A percentile compares a stretch with the other conserved stretches of the same genome.
These are phyloP conservation scores for Cydia splendana DNA, from an alignment of 1,140 invertebrate genomes.

Conservation along the genomic window DNA sequence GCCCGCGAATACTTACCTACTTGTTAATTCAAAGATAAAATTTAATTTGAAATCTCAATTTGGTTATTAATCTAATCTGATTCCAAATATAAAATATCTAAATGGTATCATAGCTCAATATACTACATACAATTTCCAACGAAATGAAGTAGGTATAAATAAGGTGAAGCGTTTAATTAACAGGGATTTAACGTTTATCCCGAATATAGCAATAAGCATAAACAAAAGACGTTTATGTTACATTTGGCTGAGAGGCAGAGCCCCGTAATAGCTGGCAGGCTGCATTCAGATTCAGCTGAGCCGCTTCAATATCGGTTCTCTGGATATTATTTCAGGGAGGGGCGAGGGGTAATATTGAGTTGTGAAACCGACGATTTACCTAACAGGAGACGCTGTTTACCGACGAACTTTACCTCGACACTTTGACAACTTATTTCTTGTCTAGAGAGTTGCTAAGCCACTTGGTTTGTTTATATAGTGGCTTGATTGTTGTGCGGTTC, in stretches of 20 bases:
- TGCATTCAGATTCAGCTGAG: constrained; percentile 67
- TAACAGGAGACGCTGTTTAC: constrained; percentile 71
- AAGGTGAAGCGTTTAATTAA: constrained; percentile 48
- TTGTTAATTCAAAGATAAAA: no score
- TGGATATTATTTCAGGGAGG: constrained; percentile 74
- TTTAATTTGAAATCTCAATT: not conserved
- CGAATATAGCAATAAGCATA: constrained; percentile 58
- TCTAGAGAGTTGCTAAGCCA: constrained; percentile 69
- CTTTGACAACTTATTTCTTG: constrained; percentile 80
- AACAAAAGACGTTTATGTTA: constrained; percentile 71
- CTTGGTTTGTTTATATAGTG: constrained; percentile 66
- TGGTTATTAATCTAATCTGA: not conserved
- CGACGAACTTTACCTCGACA: constrained; percentile 73
- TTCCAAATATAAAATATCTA: not conserved
- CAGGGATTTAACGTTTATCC: constrained; percentile 41
- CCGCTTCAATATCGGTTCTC: constrained; percentile 67
- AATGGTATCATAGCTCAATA: not conserved
- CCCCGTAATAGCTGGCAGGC: constrained; percentile 55
- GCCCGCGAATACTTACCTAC: no score
- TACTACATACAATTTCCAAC: not conserved
- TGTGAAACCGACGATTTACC: constrained; percentile 76
- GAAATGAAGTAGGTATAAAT: constrained; percentile 41
- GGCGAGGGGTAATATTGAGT: constrained; percentile 71
- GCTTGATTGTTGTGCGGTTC: constrained; percentile 62
- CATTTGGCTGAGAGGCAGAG: constrained; percentile 57